A percentile compares a stretch with the other conserved stretches of the same genome.
Evolutionary conservation across 2,113 vertebrate genomes (phyloP).

Genomic region (Hyperopisus bebe): DNA sequence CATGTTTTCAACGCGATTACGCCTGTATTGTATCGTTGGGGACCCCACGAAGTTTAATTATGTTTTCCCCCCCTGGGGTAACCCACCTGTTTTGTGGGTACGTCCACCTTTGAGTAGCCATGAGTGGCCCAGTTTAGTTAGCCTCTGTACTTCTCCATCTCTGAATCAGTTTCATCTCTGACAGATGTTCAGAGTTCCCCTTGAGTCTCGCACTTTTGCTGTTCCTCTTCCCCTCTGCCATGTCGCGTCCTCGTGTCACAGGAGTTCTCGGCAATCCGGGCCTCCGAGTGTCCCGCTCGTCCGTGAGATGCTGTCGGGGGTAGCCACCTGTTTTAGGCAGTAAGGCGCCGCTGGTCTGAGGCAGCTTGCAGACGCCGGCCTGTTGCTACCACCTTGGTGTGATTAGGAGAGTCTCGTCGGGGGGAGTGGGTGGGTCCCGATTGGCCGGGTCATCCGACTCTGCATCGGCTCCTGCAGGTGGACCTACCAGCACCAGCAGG

Average conservation of each 20-base stretch:
- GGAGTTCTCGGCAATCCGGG: not conserved
- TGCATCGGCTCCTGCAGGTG: not conserved
- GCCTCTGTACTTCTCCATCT: not conserved
- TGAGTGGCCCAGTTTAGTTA: not conserved
- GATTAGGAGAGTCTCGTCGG: not conserved
- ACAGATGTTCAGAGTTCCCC: not conserved
- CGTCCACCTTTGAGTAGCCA: not conserved
- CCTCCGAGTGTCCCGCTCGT: not conserved
- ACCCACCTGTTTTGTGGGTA: not conserved
- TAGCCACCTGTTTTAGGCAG: not conserved
- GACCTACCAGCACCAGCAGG: not conserved
- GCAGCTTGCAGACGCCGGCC: not conserved
- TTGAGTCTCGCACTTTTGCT: not conserved
- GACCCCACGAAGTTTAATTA: not conserved
- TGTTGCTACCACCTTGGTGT: not conserved
- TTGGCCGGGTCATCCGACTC: not conserved
- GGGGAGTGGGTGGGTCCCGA: not conserved
- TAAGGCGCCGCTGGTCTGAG: not conserved
- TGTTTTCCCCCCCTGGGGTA: not conserved
- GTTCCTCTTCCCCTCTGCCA: not conserved
- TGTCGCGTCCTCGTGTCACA: not conserved
- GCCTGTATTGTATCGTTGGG: not conserved
- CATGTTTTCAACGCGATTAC: not conserved
- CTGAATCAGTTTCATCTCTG: not conserved
- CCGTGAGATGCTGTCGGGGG: not conserved